Percentiles rank a stretch among this genome's conserved stretches.
Conservation (phyloP, 2,888 invertebrate genomes). For the Lepas anatifera region DNA sequence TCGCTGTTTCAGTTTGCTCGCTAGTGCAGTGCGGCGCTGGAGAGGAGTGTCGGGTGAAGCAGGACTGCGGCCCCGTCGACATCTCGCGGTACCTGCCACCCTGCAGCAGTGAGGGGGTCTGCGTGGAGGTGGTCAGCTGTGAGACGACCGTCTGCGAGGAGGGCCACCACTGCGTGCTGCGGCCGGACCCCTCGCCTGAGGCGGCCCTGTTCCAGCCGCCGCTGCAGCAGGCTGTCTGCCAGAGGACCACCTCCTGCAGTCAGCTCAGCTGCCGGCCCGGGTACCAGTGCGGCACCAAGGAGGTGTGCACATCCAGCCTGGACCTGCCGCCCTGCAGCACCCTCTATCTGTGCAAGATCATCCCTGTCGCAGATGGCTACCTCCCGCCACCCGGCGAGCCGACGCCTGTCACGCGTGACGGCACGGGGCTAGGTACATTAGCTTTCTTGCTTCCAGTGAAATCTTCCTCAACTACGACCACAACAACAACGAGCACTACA, state of each 20-base stretch:
- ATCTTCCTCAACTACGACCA: too few species aligned
- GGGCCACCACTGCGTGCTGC: not conserved
- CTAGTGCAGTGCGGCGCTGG: not conserved
- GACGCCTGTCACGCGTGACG: too few species aligned
- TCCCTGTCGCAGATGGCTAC: too few species aligned
- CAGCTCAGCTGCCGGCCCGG: not conserved
- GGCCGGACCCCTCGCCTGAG: not conserved
- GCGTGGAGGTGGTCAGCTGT: not conserved
- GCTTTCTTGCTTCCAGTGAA: too few species aligned
- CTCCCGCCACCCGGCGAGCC: too few species aligned
- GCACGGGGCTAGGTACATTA: too few species aligned
- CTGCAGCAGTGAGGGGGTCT: not conserved
- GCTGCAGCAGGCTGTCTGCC: not conserved
- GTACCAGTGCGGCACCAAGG: not conserved
- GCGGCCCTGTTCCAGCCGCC: not conserved
- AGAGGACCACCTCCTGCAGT: not conserved
- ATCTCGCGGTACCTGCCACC: not conserved
- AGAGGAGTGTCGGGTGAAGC: not conserved
- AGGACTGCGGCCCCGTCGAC: not conserved
- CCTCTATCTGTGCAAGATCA: not conserved
- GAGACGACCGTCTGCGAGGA: not conserved
- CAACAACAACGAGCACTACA: too few species aligned
- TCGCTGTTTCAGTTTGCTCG: not conserved
- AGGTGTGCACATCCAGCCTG: too few species aligned
- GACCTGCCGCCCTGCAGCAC: not conserved